Conservation (phyloP, 2,888 invertebrate species). For the Polyommatus iphigenia region DNA sequence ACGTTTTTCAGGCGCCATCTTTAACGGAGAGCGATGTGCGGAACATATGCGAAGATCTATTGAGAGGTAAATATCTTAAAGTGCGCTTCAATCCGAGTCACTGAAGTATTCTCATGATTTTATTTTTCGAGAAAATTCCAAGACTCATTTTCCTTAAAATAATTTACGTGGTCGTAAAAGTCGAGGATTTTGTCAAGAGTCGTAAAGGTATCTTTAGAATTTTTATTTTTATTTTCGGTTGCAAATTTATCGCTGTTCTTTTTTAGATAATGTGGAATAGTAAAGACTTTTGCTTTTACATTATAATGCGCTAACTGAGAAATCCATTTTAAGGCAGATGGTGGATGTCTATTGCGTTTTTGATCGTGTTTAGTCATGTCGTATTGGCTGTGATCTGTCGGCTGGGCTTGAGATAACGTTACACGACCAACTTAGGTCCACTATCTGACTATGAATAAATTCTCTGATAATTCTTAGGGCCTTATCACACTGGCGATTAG, state of each 20-base stretch:
- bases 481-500: too few relatives aligned
- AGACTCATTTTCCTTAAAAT: not conserved
- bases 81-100: not conserved
- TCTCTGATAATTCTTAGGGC: too few relatives aligned
- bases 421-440: too few relatives aligned
- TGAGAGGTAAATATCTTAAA: slow-evolving; percentile 82
- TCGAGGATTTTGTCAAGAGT: not conserved
- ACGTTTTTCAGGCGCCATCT: slow-evolving; percentile 79
- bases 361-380: too few relatives aligned
- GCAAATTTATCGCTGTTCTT: not conserved
- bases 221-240: not conserved
- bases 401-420: too few relatives aligned
- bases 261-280: too few relatives aligned
- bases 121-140: not conserved
- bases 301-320: too few relatives aligned
- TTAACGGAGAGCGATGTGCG: slow-evolving; percentile 87
- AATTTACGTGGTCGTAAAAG: slow-evolving; percentile 1
- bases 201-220: not conserved
- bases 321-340: too few relatives aligned
- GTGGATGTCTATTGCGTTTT: too few relatives aligned
- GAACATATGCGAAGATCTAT: slow-evolving; percentile 89
- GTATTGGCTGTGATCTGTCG: too few relatives aligned
- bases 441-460: too few relatives aligned
- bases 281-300: too few relatives aligned
- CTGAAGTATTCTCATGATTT: slow-evolving; percentile 13